Base-by-base conservation (phyloP, 2,888 invertebrate species). In the Zaprionus bogoriensis region DNA sequence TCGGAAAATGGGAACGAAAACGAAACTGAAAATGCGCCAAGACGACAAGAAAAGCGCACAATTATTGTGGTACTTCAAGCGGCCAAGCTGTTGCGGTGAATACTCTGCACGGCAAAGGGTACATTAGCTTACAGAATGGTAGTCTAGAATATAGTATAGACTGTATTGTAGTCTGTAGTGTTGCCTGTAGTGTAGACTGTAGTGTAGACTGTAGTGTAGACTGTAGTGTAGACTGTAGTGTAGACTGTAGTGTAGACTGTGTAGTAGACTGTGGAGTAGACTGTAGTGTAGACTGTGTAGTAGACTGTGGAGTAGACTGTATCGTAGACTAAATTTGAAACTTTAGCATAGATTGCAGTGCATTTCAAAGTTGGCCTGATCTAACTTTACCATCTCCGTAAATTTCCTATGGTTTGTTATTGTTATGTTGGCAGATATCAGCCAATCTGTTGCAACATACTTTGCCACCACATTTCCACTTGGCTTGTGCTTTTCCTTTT, bases 371-470 rank as follows among this genome's bases (percentile, higher is more conserved):
- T 48, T 25, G 32, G 7, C 1, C 9, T 12, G 7, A 20, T 14
- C 3, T 14, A 3, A 0, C 10, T 19, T 5, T 7, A 4, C 14
- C 0, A 10, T 47, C 32, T 38, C 20, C 30, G 17, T 46, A 17
- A 1, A 4, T 5, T 28, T 45, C 54, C 7, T 22, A 22, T 53
- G 58, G 45, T 45, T 30, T 48, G 54, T 45, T 59, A 10, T 65
- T 66, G 52, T 67, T 67, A 42, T 65, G 61, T 57, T 63, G 70
- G 60, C 61, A 48, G 58, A 53, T 61, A 62, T 60, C 47, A 69
- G 50, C 27, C 67, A 72, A 74, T 69, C 61, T 65, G 74, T 62
- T 68, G 64, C 58, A 60, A 51, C 67, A 67, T 36, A 30, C 7
- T 41, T 57, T 59, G 38, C 54, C 53, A 47, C 53, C 45, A 36